Evolutionary conservation across 35 echinoderm and acorn worm species (phyloP).

Genomic region (Diadema setosum): DNA sequence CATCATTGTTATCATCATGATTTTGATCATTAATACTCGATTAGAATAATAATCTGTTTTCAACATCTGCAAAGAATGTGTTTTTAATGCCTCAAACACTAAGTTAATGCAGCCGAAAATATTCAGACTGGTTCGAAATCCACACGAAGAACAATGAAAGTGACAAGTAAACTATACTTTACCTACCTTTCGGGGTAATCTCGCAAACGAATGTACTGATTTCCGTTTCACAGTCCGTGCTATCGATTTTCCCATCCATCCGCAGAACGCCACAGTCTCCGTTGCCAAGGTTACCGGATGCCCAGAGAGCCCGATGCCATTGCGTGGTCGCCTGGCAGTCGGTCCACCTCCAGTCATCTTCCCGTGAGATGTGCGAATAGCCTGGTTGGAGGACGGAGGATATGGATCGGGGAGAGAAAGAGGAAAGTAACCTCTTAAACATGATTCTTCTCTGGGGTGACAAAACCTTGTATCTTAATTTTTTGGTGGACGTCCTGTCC

Average conservation of each 20-base stretch:
- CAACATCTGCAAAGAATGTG: too few species aligned
- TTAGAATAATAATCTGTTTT: too few species aligned
- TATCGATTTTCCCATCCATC: neutral
- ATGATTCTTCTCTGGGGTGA: too few species aligned
- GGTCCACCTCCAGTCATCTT: conserved; percentile 83
- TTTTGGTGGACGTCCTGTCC: neutral
- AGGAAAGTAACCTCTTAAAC: neutral
- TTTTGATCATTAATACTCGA: too few species aligned
- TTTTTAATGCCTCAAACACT: too few species aligned
- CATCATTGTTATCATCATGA: too few species aligned
- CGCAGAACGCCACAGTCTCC: conserved; percentile 54
- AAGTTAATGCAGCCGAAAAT: too few species aligned
- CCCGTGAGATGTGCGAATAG: conserved; percentile 51
- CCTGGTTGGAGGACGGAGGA: neutral
- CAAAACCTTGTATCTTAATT: too few species aligned
- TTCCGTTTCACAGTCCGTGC: neutral
- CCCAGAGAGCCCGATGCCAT: conserved; percentile 64
- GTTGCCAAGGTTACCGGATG: conserved; percentile 52
- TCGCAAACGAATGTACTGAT: conserved; percentile 7
- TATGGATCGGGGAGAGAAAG: neutral
- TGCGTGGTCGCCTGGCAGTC: conserved; percentile 35
- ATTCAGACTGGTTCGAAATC: too few species aligned
- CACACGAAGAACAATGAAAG: too few species aligned
- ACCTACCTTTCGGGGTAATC: neutral
- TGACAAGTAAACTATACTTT: too few species aligned